These are phyloP conservation scores for Hyles vespertilio DNA, from an alignment of 1,140 invertebrate species.

Conservation along the genomic window DNA sequence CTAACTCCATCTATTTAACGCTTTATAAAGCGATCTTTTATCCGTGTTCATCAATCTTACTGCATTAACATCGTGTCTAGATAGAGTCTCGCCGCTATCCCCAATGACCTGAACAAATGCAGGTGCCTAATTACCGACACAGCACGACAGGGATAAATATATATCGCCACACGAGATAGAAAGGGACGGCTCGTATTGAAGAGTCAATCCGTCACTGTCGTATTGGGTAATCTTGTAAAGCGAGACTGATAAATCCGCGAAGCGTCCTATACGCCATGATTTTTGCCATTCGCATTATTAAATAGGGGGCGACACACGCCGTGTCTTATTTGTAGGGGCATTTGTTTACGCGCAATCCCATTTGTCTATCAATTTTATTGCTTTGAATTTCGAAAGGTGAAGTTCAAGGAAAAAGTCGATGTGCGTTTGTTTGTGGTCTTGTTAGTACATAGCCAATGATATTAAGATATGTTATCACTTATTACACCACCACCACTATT, in stretches of 20 bases:
- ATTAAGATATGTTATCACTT: too few relatives aligned
- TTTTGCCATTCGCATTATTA: conserved; percentile 44
- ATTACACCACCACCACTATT: too few relatives aligned
- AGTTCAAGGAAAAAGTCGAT: too few relatives aligned
- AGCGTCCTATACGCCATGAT: conserved; percentile 36
- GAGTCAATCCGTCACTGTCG: conserved; percentile 64
- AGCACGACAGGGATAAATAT: conserved; percentile 29
- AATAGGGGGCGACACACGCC: conserved; percentile 35
- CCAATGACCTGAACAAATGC: conserved; percentile 58
- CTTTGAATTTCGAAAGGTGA: too few relatives aligned
- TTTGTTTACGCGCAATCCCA: conserved; percentile 5
- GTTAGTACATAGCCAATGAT: too few relatives aligned
- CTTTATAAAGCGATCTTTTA: conserved; percentile 20
- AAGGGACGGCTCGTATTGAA: conserved; percentile 22
- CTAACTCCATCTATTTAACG: neutral
- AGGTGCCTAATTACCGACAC: conserved; percentile 56
- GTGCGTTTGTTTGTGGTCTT: too few relatives aligned
- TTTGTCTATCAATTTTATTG: neutral
- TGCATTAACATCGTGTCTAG: conserved; percentile 53
- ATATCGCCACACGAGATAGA: conserved; percentile 15
- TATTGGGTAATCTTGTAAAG: conserved; percentile 56
- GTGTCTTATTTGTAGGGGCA: conserved; percentile 1
- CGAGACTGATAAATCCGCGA: conserved; percentile 50
- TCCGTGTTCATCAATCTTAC: conserved; percentile 51
- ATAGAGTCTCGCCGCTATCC: conserved; percentile 51